Evolutionary conservation across 2,888 invertebrate species (phyloP), one percentile per base, ranked within the genome.

Genomic region (Eupithecia subumbrata): DNA sequence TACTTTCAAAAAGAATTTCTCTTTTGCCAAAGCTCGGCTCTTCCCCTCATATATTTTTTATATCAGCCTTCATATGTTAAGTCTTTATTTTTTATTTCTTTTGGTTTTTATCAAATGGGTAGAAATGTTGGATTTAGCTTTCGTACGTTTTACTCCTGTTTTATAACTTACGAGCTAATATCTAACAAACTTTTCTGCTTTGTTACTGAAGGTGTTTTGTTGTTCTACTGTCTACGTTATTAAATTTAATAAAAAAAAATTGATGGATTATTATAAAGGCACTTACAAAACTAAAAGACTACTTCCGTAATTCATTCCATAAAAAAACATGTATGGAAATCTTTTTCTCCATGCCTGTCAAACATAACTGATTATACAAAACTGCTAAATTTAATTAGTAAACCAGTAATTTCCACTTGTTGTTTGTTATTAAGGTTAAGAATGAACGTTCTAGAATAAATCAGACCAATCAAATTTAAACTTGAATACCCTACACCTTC

Each of bases 1-100:
- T 87, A 87, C 92, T 92, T 91, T 92, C 90, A 87, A 91, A 91
- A 91, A 87, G 90, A 89, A 90, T 90, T 90, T 89, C 89, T 86
- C 87, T 86, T 86, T 85, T 86, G 86, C 86, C 79, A 85, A 86
- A 86, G 85, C 87, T 88, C 85, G 86, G 83, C 85, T 79, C 83
- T 84, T 83, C 82, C 82, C 81, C 80, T 82, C 81, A 82, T 83
- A 80, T 81, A 83, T 83, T 82, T 80, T 81, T 79, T 81, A 78
- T 80, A 80, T 76, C 78, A 77, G 71, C 76, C 77, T 75, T 80
- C 80, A 81, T 78, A 78, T 76, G 79, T 78, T 79, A 77, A 81
- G 70, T 75, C 74, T 80, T 78, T 78, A 74, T 71, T 64, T 78
- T 74, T 78, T 73, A 78, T 76, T 74, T 67, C 73, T 74, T 75